Evolutionary conservation across 2,113 vertebrate species (phyloP).

Genomic region (Colistium nudipinnis): DNA sequence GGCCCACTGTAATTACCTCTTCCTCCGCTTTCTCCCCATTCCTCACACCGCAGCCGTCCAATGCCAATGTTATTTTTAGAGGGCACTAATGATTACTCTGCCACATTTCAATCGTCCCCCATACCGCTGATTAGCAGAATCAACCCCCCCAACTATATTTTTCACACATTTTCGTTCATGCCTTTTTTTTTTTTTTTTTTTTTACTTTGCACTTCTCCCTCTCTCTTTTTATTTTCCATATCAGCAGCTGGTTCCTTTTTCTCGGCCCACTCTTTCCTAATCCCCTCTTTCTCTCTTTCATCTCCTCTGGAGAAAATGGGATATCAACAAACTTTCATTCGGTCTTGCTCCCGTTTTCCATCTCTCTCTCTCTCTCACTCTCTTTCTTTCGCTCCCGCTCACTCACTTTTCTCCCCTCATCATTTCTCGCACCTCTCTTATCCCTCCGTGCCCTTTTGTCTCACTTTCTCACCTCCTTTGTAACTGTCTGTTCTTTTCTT

Average conservation of each 20-base stretch:
- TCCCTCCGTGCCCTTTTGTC: slow-evolving; percentile 21
- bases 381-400: slow-evolving; percentile 33
- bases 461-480: slow-evolving; percentile 32
- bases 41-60: slow-evolving; percentile 62
- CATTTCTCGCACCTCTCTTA: slow-evolving; percentile 24
- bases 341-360: slow-evolving; percentile 54
- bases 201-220: slow-evolving; percentile 1
- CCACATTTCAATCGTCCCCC: slow-evolving; percentile 61
- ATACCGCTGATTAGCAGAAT: slow-evolving; percentile 33
- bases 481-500: slow-evolving; percentile 25
- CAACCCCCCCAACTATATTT: slow-evolving; percentile 4
- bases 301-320: slow-evolving; percentile 73
- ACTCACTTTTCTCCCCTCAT: slow-evolving; percentile 3
- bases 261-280: slow-evolving; percentile 70
- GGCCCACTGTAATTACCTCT: slow-evolving; percentile 76
- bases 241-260: slow-evolving; percentile 57
- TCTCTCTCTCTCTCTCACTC: slow-evolving; percentile 12
- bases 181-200: slow-evolving; percentile 36
- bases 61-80: slow-evolving; percentile 83
- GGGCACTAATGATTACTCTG: slow-evolving; percentile 75
- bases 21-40: slow-evolving; percentile 67
- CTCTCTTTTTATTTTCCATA: slow-evolving; percentile 34
- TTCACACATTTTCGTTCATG: background rate
- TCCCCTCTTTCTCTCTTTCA: slow-evolving; percentile 70
- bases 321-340: slow-evolving; percentile 71